Percentiles rank a stretch among this genome's conserved stretches.
Conservation (phyloP, 2,113 vertebrate species). For the Hucho hucho region DNA sequence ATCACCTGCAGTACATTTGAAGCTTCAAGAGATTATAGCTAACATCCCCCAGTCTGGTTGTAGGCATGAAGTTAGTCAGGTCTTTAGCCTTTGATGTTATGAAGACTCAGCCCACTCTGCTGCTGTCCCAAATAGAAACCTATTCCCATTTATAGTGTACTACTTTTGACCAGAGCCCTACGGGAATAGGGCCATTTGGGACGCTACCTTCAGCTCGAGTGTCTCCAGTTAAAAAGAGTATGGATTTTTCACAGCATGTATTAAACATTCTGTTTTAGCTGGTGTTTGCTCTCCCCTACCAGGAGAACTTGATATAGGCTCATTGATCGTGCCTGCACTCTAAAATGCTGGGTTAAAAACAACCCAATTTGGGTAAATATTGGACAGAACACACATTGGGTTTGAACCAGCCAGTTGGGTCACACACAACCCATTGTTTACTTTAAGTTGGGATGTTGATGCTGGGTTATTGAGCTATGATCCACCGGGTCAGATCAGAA, state of each 20-base stretch:
- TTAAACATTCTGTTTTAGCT: slow-evolving; percentile 40
- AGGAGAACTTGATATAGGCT: slow-evolving; percentile 26
- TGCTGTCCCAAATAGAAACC: no score
- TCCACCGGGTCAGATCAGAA: no score
- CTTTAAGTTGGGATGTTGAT: no score
- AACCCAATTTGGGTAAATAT: no score
- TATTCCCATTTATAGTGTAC: background rate
- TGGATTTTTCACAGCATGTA: slow-evolving; percentile 15
- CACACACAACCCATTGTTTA: no score
- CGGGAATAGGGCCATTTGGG: background rate
- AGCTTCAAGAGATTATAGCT: slow-evolving; percentile 9
- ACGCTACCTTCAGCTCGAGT: background rate
- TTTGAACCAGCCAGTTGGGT: background rate
- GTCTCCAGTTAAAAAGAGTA: slow-evolving; percentile 6
- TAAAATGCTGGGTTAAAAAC: no score
- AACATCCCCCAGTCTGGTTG: slow-evolving; percentile 7
- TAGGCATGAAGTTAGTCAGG: slow-evolving; percentile 25
- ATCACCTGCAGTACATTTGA: slow-evolving; percentile 13
- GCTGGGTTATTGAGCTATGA: no score
- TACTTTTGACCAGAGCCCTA: background rate
- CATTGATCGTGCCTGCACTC: slow-evolving; percentile 10
- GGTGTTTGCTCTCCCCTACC: slow-evolving; percentile 39
- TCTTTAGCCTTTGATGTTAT: slow-evolving; percentile 38
- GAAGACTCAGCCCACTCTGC: background rate
- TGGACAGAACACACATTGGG: background rate